Evolutionary conservation across 2,888 invertebrate species (phyloP), one percentile per base, ranked within the genome.

Genomic region (Andrena minutula): DNA sequence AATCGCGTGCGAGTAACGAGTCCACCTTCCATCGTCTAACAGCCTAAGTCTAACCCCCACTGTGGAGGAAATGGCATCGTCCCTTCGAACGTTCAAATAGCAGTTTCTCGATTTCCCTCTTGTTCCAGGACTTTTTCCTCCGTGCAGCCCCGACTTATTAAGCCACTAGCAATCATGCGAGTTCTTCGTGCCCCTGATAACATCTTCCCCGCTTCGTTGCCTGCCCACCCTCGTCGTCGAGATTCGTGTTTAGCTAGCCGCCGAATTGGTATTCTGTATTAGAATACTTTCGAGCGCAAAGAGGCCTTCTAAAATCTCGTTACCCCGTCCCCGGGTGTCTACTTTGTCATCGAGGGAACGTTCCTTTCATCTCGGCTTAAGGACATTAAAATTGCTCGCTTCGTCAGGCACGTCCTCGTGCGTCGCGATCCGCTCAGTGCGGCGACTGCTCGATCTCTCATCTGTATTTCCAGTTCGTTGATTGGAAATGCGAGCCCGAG

Each of bases 1-100:
- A 88, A 88, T 91, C 86, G 90, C 90, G 91, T 91, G 91, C 86
- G 83, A 85, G 81, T 91, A 91, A 91, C 89, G 86, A 89, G 88
- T 79, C 64, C 74, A 51, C 77, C 79, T 73, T 83, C 66, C 61
- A 12, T 75, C 77, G 66, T 41, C 69, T 41, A 74, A 51, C 77
- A 70, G 76, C 2, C 41, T 4, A 41, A 12, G 41, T 41, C 41
- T 12, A 41, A 41, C 41, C 41, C 41, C 41, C 41, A 1, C 41
- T 3, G 61, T 66, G 70, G 69, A 73, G 72, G 61, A 60, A 64
- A 69, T 78, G 71, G 70, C 75, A 51, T 53, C 56, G 74, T 77
- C 65, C 74, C 66, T 75, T 66, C 58, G 60, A 75, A 64, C 76
- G 61, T 49, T 73, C 61, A 70, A 75, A 70, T 79, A 65, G 75